Conservation (phyloP, 2,113 vertebrate species). For the Pomatostomus ruficeps region DNA sequence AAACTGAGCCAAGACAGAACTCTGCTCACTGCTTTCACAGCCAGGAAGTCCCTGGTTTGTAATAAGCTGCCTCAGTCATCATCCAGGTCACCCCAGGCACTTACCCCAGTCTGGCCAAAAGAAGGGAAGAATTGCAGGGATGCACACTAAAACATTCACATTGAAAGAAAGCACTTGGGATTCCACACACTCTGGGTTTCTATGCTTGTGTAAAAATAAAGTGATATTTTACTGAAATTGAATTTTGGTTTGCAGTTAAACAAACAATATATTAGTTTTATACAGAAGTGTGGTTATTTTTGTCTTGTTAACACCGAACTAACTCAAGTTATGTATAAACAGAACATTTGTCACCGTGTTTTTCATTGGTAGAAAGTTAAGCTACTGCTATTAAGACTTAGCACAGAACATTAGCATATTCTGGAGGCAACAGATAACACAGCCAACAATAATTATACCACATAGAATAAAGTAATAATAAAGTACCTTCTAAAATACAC, state of each 20-base stretch:
- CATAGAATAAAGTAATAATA: background rate
- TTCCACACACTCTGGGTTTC: background rate
- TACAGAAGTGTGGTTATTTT: background rate
- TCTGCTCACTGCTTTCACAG: background rate
- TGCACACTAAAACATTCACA: background rate
- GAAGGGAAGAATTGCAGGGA: background rate
- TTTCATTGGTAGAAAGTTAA: background rate
- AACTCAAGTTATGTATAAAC: background rate
- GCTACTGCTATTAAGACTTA: background rate
- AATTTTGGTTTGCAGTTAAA: background rate
- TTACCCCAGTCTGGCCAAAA: background rate
- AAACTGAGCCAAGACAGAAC: background rate
- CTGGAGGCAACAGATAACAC: background rate
- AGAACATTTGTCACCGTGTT: background rate
- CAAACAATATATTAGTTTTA: background rate
- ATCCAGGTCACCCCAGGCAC: background rate
- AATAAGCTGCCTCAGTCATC: background rate
- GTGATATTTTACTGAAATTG: background rate
- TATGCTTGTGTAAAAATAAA: background rate
- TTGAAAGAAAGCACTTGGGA: background rate
- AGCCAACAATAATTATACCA: background rate
- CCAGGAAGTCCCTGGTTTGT: background rate
- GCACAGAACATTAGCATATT: background rate
- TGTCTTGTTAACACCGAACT: background rate
- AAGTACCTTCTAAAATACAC: background rate